Base-by-base conservation (phyloP, 2,797 vertebrate genomes). In the Pseudochromis fuscus region DNA sequence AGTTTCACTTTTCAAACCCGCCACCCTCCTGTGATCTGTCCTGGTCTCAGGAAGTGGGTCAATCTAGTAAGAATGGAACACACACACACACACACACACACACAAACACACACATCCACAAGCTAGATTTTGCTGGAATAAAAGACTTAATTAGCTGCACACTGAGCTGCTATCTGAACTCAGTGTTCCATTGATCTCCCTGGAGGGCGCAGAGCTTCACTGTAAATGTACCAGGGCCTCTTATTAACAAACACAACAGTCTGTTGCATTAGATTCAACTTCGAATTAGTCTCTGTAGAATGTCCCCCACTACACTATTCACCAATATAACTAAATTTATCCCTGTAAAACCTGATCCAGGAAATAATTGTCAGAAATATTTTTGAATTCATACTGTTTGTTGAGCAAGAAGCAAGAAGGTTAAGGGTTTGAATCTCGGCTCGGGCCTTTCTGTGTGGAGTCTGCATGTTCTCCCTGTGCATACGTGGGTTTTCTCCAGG, bases 31-130 rank as follows among this genome's bases (percentile, higher is more conserved):
- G 61, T 51, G 31, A 31, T 72, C 40, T 61, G 23, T 44, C 28
- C 13, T 30, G 13, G 53, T 45, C 19, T 44, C 7, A 56, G 56
- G 42, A 87, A 84, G 61, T 80, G 66, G 82, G 79, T 78, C 81
- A 82, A 27, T 61, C 38, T 35, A 72, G 46, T 50, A 19, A 66
- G 45, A 75, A 49, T 28, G 38, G 16, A 33, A 27, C 33, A 59
- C 48, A 33, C 23, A 3, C 8, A 33, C 23, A 59, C 37, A 44
- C 50, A 50, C 24, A 40, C 28, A 31, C 42, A 48, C 12, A 18
- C 4, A 31, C 37, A 19, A 24, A 49, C 28, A 13, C 19, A 16
- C 62, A 48, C 27, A 51, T 2, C 1, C 35, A 61, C 48, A 52
- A 40, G 19, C 35, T 31, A 55, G 44, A 23, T 63, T 67, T 71